Evolutionary conservation across 2,113 vertebrate species (phyloP).

Genomic region (Mormoops blainvillei): DNA sequence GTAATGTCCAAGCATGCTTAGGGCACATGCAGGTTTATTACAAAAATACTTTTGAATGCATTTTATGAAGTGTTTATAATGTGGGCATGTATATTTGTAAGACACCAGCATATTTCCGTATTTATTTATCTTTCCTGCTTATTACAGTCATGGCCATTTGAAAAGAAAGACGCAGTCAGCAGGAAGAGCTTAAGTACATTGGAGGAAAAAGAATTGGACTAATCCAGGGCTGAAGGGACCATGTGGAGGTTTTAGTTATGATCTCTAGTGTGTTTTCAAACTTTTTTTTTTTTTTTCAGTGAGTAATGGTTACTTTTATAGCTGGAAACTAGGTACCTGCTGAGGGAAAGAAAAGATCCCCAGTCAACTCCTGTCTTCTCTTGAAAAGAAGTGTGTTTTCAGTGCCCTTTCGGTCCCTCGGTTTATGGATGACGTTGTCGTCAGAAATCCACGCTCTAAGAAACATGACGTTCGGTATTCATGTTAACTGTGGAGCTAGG

Average conservation of each 20-base stretch:
- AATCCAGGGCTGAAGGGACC: background rate
- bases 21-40: background rate
- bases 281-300: constrained; percentile 39
- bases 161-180: constrained; percentile 28
- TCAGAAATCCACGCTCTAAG: background rate
- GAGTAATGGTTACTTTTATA: constrained; percentile 34
- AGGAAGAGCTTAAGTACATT: constrained; percentile 16
- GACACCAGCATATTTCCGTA: background rate
- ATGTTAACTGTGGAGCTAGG: constrained; percentile 1
- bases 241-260: constrained; percentile 20
- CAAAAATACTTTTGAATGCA: background rate
- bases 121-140: constrained; percentile 5
- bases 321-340: constrained; percentile 35
- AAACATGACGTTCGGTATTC: background rate
- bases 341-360: constrained; percentile 60
- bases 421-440: constrained; percentile 13
- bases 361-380: constrained; percentile 46
- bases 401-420: constrained; percentile 29
- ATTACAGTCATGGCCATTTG: background rate
- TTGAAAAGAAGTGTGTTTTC: constrained; percentile 46
- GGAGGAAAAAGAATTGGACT: background rate
- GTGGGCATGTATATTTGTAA: background rate
- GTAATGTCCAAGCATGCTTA: background rate
- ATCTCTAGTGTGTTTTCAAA: constrained; percentile 56
- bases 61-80: background rate